phyloP scores from a whole-genome alignment of 2,888 invertebrate genomes.

The Lepetodrilus schrolli region DNA sequence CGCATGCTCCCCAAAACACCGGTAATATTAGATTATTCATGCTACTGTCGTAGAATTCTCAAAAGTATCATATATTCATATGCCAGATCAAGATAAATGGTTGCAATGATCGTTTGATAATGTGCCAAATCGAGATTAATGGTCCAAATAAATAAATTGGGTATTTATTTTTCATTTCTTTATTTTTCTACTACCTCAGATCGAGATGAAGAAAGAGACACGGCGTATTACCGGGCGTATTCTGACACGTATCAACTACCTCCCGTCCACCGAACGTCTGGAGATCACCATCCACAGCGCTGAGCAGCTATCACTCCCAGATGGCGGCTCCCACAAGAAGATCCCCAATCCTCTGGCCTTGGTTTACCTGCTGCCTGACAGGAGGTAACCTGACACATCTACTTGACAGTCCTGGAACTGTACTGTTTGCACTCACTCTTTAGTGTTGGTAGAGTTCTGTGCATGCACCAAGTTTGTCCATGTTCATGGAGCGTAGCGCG shows the following conservation, averaged over 20 bases:
- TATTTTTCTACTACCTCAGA: constrained; percentile 38
- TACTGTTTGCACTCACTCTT: background rate
- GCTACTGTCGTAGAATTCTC: no score
- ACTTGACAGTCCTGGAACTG: background rate
- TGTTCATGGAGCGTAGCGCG: no score
- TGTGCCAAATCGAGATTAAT: no score
- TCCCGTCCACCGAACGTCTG: constrained; percentile 86
- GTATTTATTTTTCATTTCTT: background rate
- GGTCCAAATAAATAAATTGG: background rate
- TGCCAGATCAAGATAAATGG: background rate
- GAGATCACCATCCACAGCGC: constrained; percentile 90
- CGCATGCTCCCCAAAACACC: constrained; percentile 97
- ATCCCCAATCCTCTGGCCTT: constrained; percentile 32
- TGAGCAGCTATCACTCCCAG: constrained; percentile 80
- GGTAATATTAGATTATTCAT: no score
- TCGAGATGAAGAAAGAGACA: constrained; percentile 63
- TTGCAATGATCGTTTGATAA: no score
- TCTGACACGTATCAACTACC: constrained; percentile 92
- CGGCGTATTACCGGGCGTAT: constrained; percentile 75
- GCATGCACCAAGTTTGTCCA: no score
- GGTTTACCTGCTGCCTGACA: constrained; percentile 57
- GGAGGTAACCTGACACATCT: constrained; percentile 46
- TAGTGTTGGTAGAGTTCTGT: no score
- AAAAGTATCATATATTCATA: background rate
- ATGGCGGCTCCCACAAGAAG: constrained; percentile 20